Conservation (phyloP, 2,113 vertebrate species). For the Mobula birostris region DNA sequence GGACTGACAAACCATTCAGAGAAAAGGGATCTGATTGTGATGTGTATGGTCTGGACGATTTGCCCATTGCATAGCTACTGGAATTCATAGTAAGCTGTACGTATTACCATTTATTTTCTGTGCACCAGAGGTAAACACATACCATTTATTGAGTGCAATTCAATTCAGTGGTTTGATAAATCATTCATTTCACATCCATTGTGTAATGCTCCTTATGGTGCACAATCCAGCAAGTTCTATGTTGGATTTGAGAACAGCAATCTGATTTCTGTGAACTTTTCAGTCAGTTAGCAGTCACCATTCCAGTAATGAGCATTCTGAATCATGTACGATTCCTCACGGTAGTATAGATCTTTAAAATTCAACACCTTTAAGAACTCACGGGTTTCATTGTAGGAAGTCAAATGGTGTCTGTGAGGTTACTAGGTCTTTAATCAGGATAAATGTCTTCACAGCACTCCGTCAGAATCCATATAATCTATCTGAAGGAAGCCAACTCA, state of each 20-base stretch:
- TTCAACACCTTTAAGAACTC: not conserved
- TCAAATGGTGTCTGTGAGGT: slow-evolving; percentile 1
- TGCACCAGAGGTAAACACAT: not conserved
- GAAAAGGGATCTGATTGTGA: too few species aligned
- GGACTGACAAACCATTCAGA: too few species aligned
- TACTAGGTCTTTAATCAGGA: slow-evolving; percentile 24
- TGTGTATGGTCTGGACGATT: too few species aligned
- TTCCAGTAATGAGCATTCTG: not conserved
- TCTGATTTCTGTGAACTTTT: not conserved
- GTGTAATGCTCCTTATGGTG: not conserved
- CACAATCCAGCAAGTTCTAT: not conserved
- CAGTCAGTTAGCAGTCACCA: too few species aligned
- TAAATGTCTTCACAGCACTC: not conserved
- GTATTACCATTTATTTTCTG: not conserved
- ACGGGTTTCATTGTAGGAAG: not conserved
- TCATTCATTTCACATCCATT: not conserved
- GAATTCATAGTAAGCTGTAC: not conserved
- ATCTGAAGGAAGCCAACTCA: not conserved
- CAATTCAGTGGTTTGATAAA: slow-evolving; percentile 17
- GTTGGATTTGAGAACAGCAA: not conserved
- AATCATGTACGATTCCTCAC: not conserved
- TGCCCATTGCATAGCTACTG: not conserved
- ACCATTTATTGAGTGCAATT: slow-evolving; percentile 7
- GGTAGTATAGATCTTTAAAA: not conserved
- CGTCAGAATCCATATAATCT: slow-evolving; percentile 13